Percentiles rank a stretch among this genome's conserved stretches.
phyloP scores from a whole-genome alignment of 2,888 invertebrate genomes.

The Archips crataeganus region DNA sequence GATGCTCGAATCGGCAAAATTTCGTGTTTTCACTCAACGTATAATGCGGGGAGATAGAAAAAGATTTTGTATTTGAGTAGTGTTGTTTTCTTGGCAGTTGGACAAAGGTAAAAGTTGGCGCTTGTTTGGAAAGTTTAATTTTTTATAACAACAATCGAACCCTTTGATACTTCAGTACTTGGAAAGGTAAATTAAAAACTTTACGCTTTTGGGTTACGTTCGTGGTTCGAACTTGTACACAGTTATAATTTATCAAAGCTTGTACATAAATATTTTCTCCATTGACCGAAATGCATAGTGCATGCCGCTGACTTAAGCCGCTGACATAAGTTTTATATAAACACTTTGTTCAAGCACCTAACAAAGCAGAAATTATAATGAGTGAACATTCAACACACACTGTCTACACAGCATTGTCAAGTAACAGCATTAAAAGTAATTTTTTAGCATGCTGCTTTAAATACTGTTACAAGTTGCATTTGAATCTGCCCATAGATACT shows the following conservation, averaged over 20 bases:
- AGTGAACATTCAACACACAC: conserved; percentile 10
- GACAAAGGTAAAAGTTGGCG: conserved; percentile 12
- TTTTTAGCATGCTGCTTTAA: too few relatives aligned
- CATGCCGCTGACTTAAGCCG: conserved; percentile 13
- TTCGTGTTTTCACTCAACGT: conserved; percentile 3
- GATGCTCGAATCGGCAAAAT: conserved; percentile 11
- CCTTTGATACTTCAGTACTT: neutral
- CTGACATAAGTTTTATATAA: conserved; percentile 13
- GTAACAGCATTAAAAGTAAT: neutral
- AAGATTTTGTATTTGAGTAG: conserved; percentile 1
- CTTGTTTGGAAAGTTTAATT: conserved; percentile 4
- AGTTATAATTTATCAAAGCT: too few relatives aligned
- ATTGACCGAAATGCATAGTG: neutral
- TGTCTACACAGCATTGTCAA: neutral
- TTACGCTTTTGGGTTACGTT: neutral
- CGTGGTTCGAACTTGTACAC: neutral
- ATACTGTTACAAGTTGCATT: too few relatives aligned
- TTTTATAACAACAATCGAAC: conserved; percentile 9
- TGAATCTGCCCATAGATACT: too few relatives aligned
- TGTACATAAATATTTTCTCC: neutral
- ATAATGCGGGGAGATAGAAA: conserved; percentile 8
- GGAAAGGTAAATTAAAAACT: conserved; percentile 13
- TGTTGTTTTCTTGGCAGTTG: conserved; percentile 8
- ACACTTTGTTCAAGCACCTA: neutral
- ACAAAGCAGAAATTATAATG: conserved; percentile 1